Evolutionary conservation across 2,888 invertebrate genomes (phyloP).

Genomic region (Lathronympha strigana): DNA sequence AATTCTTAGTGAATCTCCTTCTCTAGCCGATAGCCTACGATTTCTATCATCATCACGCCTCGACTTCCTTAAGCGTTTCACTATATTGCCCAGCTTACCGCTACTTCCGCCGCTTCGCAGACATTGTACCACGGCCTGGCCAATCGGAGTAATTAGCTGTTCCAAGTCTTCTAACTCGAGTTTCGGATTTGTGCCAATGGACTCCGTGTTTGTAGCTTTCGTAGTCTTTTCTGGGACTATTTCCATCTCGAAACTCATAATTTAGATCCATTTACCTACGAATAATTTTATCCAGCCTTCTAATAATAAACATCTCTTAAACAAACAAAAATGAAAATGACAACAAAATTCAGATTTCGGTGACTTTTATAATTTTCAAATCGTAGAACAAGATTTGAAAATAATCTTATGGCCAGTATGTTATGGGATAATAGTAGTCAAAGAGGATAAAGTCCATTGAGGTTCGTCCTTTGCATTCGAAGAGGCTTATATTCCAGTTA

Average conservation of each 20-base stretch:
- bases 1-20: not conserved
- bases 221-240: not conserved
- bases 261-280: not conserved
- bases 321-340: not conserved
- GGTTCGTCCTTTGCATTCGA: no score
- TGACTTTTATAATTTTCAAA: no score
- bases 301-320: not conserved
- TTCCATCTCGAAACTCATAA: not conserved
- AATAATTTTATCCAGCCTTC: not conserved
- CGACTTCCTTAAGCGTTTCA: not conserved
- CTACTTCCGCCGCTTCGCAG: not conserved
- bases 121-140: slow-evolving; percentile 7
- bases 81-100: not conserved
- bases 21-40: not conserved
- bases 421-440: no score
- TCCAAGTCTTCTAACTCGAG: not conserved
- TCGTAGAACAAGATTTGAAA: no score
- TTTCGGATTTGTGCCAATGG: not conserved
- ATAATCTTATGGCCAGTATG: no score
- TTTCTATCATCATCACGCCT: not conserved
- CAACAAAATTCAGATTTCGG: not conserved
- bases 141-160: not conserved
- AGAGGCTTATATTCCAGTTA: no score
- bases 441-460: no score
- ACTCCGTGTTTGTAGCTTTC: not conserved